These are phyloP conservation scores for Scaptomyza caliginosa DNA, from an alignment of 2,888 invertebrate species.

Conservation along the genomic window DNA sequence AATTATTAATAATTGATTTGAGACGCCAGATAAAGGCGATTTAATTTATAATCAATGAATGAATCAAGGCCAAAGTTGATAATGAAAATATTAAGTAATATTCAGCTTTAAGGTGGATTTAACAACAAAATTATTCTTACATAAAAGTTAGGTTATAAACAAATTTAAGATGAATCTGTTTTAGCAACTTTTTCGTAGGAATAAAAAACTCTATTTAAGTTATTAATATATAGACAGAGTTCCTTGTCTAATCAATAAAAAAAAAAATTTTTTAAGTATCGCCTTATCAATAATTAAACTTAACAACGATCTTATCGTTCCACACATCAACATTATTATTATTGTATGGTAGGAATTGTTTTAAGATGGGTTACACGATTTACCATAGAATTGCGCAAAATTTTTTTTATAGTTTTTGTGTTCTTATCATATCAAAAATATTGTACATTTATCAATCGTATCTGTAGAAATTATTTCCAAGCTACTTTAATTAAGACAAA, in stretches of 20 bases:
- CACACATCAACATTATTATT: background rate
- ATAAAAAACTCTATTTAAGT: background rate
- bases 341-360: background rate
- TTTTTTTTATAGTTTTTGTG: background rate
- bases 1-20: background rate
- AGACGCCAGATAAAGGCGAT: background rate
- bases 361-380: background rate
- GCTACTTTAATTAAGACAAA: background rate
- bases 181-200: too few relatives aligned
- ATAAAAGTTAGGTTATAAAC: background rate
- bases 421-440: background rate
- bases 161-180: background rate
- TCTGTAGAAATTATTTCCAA: background rate
- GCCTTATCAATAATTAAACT: constrained; percentile 35
- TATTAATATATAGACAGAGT: background rate
- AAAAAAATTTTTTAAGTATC: constrained; percentile 15
- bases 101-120: too few relatives aligned
- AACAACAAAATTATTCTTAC: too few relatives aligned
- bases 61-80: background rate
- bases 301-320: constrained; percentile 37
- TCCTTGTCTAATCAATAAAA: constrained; percentile 37
- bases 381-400: too few relatives aligned
- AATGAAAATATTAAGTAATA: background rate
- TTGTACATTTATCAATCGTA: background rate
- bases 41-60: background rate